Percentiles rank a stretch among this genome's conserved stretches.
phyloP scores from a whole-genome alignment of 1,140 invertebrate species.

The Drosophila ercepeae region DNA sequence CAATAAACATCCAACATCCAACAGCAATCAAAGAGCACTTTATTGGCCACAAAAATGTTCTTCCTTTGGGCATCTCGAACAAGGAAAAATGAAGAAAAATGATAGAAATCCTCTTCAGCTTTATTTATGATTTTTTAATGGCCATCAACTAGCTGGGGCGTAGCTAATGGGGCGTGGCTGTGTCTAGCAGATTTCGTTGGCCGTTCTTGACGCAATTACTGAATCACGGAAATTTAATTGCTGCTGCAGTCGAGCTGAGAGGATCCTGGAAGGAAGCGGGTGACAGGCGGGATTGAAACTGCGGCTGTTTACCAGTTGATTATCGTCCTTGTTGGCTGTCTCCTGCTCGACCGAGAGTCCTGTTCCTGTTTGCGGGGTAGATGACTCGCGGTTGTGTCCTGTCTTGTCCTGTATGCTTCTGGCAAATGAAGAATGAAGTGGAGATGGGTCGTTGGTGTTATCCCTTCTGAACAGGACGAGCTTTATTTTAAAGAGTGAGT shows the following conservation, averaged over 20 bases:
- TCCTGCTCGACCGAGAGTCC: not conserved
- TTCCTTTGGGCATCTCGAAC: not conserved
- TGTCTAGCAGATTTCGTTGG: not conserved
- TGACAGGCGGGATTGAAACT: not conserved
- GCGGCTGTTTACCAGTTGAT: constrained; percentile 3
- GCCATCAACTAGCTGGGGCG: constrained; percentile 19
- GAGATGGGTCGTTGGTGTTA: not conserved
- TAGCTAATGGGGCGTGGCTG: constrained; percentile 25
- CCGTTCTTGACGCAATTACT: constrained; percentile 35
- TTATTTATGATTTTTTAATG: constrained; percentile 44
- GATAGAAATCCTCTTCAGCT: not conserved
- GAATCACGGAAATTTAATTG: constrained; percentile 30
- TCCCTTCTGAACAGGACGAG: no score
- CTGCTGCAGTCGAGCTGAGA: not conserved
- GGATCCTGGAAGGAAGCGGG: not conserved
- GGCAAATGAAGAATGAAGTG: not conserved
- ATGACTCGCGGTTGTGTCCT: not conserved
- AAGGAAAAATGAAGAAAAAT: not conserved
- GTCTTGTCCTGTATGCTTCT: not conserved
- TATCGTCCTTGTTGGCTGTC: constrained; percentile 5
- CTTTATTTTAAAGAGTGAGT: not conserved
- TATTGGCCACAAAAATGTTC: constrained; percentile 17
- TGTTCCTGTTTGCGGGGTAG: not conserved
- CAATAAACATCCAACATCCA: constrained; percentile 35
- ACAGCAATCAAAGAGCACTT: constrained; percentile 28